A percentile compares a stretch with the other conserved stretches of the same genome.
Conservation (phyloP, 2,888 invertebrate species). For the Drosophila siamana region DNA sequence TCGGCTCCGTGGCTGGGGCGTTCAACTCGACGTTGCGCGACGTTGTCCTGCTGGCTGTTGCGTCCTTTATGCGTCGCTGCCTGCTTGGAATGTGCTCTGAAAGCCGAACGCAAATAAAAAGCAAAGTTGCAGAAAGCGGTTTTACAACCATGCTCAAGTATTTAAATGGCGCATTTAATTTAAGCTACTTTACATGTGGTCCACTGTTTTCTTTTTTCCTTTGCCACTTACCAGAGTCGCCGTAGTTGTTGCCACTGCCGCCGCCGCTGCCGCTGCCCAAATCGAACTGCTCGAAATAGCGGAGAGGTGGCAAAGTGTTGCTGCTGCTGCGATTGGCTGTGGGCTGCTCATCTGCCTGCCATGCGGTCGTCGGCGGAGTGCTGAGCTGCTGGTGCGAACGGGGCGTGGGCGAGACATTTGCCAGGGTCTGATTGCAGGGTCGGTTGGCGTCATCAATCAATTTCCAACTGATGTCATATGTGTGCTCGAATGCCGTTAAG, state of each 20-base stretch:
- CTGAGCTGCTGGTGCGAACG: background rate
- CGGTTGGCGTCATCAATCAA: slow-evolving; percentile 79
- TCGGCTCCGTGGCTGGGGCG: slow-evolving; percentile 47
- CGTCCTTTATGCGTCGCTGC: slow-evolving; percentile 34
- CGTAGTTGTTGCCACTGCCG: slow-evolving; percentile 39
- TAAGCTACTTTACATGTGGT: slow-evolving; percentile 23
- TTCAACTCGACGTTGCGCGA: slow-evolving; percentile 46
- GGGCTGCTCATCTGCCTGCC: slow-evolving; percentile 37
- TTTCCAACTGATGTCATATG: slow-evolving; percentile 76
- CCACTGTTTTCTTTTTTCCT: background rate
- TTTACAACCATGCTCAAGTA: slow-evolving; percentile 5
- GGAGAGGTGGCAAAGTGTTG: slow-evolving; percentile 6
- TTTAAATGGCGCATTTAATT: slow-evolving; percentile 40
- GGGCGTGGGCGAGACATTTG: slow-evolving; percentile 65
- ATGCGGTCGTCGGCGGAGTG: slow-evolving; percentile 56
- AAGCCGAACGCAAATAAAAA: background rate
- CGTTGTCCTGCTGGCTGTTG: slow-evolving; percentile 33
- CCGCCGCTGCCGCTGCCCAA: slow-evolving; percentile 31
- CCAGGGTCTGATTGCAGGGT: slow-evolving; percentile 77
- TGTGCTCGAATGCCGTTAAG: slow-evolving; percentile 89
- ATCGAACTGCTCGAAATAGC: slow-evolving; percentile 31
- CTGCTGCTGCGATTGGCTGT: background rate
- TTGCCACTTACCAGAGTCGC: slow-evolving; percentile 40
- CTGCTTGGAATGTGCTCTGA: slow-evolving; percentile 73
- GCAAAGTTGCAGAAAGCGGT: background rate